Evolutionary conservation across 1,140 invertebrate species (phyloP).

Genomic region (Cotesia glomerata): DNA sequence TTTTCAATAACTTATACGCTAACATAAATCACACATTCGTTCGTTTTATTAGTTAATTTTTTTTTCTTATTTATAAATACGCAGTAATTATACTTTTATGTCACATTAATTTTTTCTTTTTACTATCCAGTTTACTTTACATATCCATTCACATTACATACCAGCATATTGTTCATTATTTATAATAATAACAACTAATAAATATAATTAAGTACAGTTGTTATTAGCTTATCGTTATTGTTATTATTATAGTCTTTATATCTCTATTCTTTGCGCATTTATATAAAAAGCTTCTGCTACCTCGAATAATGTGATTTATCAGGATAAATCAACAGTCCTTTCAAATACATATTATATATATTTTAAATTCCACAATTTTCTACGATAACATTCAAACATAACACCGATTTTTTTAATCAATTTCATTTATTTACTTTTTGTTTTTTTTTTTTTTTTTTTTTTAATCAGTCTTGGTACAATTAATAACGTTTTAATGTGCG

Average conservation of each 20-base stretch:
- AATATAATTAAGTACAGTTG: constrained; percentile 49
- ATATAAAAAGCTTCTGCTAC: constrained; percentile 56
- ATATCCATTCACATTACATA: background rate
- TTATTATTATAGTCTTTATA: constrained; percentile 37
- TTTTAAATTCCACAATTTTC: constrained; percentile 52
- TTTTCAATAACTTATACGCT: background rate
- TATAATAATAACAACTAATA: constrained; percentile 33
- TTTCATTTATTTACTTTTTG: constrained; percentile 27
- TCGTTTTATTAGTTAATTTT: background rate
- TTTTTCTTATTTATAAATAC: background rate
- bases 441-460: constrained; percentile 26
- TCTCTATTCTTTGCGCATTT: constrained; percentile 52
- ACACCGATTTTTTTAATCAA: constrained; percentile 52
- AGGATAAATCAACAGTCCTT: constrained; percentile 60
- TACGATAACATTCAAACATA: constrained; percentile 62
- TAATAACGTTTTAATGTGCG: constrained; percentile 51
- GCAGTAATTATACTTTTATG: background rate
- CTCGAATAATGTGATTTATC: constrained; percentile 56
- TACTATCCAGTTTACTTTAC: constrained; percentile 23
- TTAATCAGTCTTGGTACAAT: constrained; percentile 61
- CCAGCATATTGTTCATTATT: constrained; percentile 30
- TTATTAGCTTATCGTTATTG: background rate
- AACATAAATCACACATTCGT: background rate
- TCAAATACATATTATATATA: constrained; percentile 50
- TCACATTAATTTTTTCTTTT: constrained; percentile 22